phyloP scores from a whole-genome alignment of 2,888 invertebrate species.

The Hirudinaria manillensis region DNA sequence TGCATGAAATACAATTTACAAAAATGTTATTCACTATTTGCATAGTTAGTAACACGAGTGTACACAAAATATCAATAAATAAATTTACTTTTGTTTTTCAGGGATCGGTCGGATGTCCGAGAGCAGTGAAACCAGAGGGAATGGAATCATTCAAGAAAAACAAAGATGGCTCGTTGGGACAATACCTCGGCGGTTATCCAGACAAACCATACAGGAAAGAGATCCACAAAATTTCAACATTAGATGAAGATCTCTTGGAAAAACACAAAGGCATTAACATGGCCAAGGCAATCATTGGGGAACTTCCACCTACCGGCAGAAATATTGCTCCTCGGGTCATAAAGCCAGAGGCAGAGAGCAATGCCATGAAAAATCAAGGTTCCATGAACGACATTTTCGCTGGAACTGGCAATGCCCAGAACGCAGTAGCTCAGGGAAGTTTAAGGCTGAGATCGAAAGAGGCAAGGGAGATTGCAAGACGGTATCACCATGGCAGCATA shows the following conservation, averaged over 20 bases:
- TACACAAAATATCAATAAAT: neutral
- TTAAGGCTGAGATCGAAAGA: constrained; percentile 28
- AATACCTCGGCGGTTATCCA: constrained; percentile 39
- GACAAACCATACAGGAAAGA: constrained; percentile 35
- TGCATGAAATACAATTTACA: too few species aligned
- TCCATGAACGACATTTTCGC: constrained; percentile 29
- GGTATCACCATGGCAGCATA: constrained; percentile 30
- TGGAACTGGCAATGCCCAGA: neutral
- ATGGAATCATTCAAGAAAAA: constrained; percentile 37
- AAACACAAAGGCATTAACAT: constrained; percentile 30
- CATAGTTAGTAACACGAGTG: too few species aligned
- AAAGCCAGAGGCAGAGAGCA: constrained; percentile 38
- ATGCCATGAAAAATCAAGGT: constrained; percentile 35
- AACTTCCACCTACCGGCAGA: constrained; percentile 15
- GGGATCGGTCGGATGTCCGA: constrained; percentile 8
- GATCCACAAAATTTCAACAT: constrained; percentile 30
- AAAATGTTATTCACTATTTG: too few species aligned
- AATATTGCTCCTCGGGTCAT: constrained; percentile 30
- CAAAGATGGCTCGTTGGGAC: constrained; percentile 38
- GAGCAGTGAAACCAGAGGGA: constrained; percentile 39
- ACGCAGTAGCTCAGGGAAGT: neutral
- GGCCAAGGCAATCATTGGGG: constrained; percentile 27
- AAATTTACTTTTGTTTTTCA: neutral
- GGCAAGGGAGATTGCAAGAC: constrained; percentile 33
- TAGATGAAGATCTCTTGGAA: constrained; percentile 34